Evolutionary conservation across 2,888 invertebrate species (phyloP).

Genomic region (Cheilosia vernalis): DNA sequence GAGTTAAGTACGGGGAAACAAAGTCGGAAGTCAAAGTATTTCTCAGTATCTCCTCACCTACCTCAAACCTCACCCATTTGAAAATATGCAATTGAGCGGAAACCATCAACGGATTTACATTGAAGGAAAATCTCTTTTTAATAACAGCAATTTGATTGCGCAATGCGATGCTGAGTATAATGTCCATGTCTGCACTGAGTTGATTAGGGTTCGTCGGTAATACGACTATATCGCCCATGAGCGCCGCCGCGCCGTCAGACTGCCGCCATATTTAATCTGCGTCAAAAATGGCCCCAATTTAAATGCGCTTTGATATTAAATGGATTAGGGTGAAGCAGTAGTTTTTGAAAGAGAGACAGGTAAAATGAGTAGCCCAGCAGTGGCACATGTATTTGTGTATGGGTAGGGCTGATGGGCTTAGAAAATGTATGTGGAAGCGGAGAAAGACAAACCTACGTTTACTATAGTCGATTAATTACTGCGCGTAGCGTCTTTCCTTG

Average conservation of each 20-base stretch:
- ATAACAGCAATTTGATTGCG: conserved; percentile 72
- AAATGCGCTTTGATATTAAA: conserved; percentile 59
- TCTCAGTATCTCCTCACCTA: conserved; percentile 5
- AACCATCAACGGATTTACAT: conserved; percentile 67
- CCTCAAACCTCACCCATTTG: neutral
- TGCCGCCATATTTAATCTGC: conserved; percentile 76
- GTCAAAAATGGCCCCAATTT: conserved; percentile 69
- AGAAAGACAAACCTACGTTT: conserved; percentile 15
- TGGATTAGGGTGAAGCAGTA: conserved; percentile 40
- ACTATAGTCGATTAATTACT: conserved; percentile 61
- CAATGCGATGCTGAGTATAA: conserved; percentile 57
- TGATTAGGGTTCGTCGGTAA: conserved; percentile 38
- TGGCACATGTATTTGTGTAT: neutral
- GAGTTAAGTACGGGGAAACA: conserved; percentile 5
- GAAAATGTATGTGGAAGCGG: neutral
- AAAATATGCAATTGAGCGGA: conserved; percentile 71
- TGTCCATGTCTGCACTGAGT: conserved; percentile 45
- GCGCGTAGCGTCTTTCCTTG: conserved; percentile 16
- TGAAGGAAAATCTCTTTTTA: conserved; percentile 73
- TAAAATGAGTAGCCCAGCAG: conserved; percentile 23
- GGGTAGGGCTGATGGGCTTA: conserved; percentile 10
- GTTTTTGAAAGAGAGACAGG: conserved; percentile 13
- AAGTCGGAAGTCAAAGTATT: conserved; percentile 28
- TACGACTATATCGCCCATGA: neutral
- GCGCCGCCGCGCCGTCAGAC: conserved; percentile 46